Evolutionary conservation across 2,888 invertebrate genomes (phyloP).

Genomic region (Timandra comae): DNA sequence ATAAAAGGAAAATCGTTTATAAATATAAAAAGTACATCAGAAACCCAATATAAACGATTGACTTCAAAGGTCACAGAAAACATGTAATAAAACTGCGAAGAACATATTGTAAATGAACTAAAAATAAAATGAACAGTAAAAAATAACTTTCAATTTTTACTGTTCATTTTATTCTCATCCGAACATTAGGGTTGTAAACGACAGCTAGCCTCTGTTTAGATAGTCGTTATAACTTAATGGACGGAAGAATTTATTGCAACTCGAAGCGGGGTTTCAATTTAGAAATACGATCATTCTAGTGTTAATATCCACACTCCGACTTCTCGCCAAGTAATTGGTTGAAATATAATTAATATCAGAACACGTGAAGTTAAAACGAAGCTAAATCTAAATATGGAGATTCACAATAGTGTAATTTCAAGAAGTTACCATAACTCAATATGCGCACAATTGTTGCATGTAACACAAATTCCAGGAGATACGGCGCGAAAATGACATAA

Average conservation of each 20-base stretch:
- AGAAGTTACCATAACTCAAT: conserved; percentile 65
- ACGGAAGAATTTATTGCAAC: conserved; percentile 64
- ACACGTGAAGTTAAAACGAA: conserved; percentile 5
- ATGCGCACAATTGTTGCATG: conserved; percentile 59
- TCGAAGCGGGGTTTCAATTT: conserved; percentile 61
- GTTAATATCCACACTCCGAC: conserved; percentile 62
- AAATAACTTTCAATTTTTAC: no score
- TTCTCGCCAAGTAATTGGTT: conserved; percentile 9
- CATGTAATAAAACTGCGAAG: no score
- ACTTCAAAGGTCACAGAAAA: conserved; percentile 4
- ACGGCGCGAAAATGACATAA: conserved; percentile 72
- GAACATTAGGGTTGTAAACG: conserved; percentile 60
- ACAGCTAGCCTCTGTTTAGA: conserved; percentile 70
- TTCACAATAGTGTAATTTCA: conserved; percentile 42
- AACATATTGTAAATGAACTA: no score
- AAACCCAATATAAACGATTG: no score
- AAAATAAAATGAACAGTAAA: no score
- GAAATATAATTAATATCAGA: conserved; percentile 4
- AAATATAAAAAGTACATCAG: no score
- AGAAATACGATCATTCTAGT: conserved; percentile 61
- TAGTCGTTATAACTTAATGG: conserved; percentile 69
- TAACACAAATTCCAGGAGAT: conserved; percentile 67
- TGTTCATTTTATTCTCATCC: no score
- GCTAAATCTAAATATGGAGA: conserved; percentile 18
- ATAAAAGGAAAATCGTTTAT: no score